Evolutionary conservation across 2,888 invertebrate genomes (phyloP).

Genomic region (Cylloceria caligata): DNA sequence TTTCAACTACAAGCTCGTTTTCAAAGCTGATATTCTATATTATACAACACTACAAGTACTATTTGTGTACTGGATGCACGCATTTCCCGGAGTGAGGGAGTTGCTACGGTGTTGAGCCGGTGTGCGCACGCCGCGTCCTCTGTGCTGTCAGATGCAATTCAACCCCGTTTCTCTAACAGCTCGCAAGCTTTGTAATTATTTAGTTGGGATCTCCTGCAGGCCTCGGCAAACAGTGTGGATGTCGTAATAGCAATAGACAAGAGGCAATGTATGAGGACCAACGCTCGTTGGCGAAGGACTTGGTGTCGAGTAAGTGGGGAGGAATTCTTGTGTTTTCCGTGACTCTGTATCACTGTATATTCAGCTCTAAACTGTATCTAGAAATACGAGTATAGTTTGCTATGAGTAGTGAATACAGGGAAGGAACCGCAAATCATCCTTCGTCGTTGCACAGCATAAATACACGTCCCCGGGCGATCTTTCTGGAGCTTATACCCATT

Average conservation of each 20-base stretch:
- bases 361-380: conserved; percentile 1
- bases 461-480: conserved; percentile 49
- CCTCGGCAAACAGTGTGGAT: conserved; percentile 67
- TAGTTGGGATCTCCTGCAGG: conserved; percentile 68
- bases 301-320: conserved; percentile 1
- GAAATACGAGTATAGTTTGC: conserved; percentile 14
- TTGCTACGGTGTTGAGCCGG: neutral
- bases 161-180: conserved; percentile 66
- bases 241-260: conserved; percentile 66
- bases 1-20: neutral
- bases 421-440: conserved; percentile 49
- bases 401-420: conserved; percentile 3
- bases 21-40: conserved; percentile 1
- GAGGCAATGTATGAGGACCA: conserved; percentile 43
- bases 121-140: conserved; percentile 18
- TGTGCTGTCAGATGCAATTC: conserved; percentile 66
- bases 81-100: conserved; percentile 36
- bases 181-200: conserved; percentile 68
- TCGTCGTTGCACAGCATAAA: conserved; percentile 37
- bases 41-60: neutral
- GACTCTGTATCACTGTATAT: conserved; percentile 4
- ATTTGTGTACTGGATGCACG: conserved; percentile 25
- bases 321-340: neutral
- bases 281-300: conserved; percentile 35
- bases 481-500: conserved; percentile 9